These are phyloP conservation scores for Drosophila ironensis DNA, from an alignment of 1,140 invertebrate species.

Conservation along the genomic window DNA sequence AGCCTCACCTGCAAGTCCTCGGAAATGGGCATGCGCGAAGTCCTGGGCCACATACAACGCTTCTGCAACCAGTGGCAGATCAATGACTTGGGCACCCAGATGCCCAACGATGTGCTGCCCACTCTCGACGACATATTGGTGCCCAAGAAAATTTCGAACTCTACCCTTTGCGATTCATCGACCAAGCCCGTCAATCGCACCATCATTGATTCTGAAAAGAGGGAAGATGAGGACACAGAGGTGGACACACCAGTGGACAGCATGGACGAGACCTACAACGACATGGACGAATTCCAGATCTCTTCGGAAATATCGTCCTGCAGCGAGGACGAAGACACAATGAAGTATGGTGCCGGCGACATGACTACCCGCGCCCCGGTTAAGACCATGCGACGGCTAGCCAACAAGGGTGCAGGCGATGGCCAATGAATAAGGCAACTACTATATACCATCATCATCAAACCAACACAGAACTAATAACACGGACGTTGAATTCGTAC, in stretches of 20 bases:
- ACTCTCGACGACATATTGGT: conserved; percentile 6
- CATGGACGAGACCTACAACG: conserved; percentile 50
- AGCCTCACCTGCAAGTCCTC: conserved; percentile 62
- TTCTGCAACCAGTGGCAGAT: conserved; percentile 54
- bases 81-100: conserved; percentile 31
- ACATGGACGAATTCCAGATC: conserved; percentile 56
- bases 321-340: conserved; percentile 45
- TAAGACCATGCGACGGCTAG: background rate
- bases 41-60: conserved; percentile 66
- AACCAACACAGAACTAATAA: background rate
- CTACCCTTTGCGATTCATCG: background rate
- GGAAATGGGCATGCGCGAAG: conserved; percentile 51
- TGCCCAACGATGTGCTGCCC: background rate
- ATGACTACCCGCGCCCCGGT: conserved; percentile 26
- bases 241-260: conserved; percentile 48
- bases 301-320: conserved; percentile 62
- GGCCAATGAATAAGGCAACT: conserved; percentile 25
- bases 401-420: conserved; percentile 66
- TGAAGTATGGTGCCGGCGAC: conserved; percentile 29
- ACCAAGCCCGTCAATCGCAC: background rate
- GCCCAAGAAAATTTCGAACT: background rate
- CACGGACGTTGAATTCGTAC: too few relatives aligned
- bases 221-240: conserved; percentile 21
- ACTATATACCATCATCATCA: background rate
- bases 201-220: background rate